These are phyloP conservation scores for Mactra quadrangularis DNA, from an alignment of 1,140 invertebrate genomes.

Conservation along the genomic window DNA sequence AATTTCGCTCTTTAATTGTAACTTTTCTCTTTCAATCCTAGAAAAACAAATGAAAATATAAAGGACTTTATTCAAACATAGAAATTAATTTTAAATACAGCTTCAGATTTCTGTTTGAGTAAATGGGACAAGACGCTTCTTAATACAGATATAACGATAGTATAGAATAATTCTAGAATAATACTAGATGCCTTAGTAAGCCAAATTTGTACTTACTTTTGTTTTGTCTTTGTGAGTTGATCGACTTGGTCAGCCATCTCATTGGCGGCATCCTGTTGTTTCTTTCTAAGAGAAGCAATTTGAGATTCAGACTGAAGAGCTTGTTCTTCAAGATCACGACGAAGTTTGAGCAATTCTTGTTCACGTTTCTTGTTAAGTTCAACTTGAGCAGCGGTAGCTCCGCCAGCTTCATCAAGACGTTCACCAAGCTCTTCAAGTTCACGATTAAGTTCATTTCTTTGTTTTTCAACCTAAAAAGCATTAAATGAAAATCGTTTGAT, in stretches of 20 bases:
- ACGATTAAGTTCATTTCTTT: slow-evolving; percentile 96
- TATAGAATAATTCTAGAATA: too few species aligned
- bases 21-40: slow-evolving; percentile 98
- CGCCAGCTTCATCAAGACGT: slow-evolving; percentile 98
- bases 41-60: too few species aligned
- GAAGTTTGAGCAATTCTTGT: slow-evolving; percentile 98
- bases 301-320: slow-evolving; percentile 99
- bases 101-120: neutral
- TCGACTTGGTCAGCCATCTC: slow-evolving; percentile 99
- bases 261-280: slow-evolving; percentile 98
- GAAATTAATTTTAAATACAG: neutral
- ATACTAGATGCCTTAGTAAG: too few species aligned
- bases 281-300: slow-evolving; percentile 97
- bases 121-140: too few species aligned
- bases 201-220: too few species aligned
- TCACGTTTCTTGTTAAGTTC: slow-evolving; percentile 99
- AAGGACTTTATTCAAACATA: neutral
- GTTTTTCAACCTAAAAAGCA: slow-evolving; percentile 93
- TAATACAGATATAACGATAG: too few species aligned
- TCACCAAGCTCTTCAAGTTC: slow-evolving; percentile 99
- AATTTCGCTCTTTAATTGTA: slow-evolving; percentile 95
- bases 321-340: slow-evolving; percentile 98
- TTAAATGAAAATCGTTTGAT: too few species aligned
- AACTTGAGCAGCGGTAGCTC: slow-evolving; percentile 97
- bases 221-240: slow-evolving; percentile 99